phyloP scores from a whole-genome alignment of 1,140 invertebrate species.

The Drosophila neocordata region DNA sequence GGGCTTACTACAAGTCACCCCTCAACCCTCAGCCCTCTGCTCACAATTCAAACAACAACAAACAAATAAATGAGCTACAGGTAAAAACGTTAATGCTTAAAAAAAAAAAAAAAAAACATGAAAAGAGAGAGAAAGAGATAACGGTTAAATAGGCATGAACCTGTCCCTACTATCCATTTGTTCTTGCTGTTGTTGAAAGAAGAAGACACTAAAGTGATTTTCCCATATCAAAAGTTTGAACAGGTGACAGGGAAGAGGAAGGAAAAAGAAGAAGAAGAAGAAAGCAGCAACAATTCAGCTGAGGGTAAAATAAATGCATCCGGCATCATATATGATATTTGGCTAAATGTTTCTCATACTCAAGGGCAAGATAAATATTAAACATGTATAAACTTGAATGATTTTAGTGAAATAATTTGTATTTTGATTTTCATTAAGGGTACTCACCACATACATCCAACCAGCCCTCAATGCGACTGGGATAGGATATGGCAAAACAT shows the following conservation, averaged over 20 bases:
- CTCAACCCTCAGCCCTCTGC: background rate
- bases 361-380: too few relatives aligned
- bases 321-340: constrained; percentile 12
- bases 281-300: background rate
- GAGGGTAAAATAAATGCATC: constrained; percentile 4
- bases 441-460: constrained; percentile 88
- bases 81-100: constrained; percentile 60
- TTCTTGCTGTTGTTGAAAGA: background rate
- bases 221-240: constrained; percentile 58
- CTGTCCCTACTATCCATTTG: background rate
- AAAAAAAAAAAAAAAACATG: constrained; percentile 27
- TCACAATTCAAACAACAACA: constrained; percentile 42
- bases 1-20: background rate
- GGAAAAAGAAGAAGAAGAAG: background rate
- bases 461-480: constrained; percentile 89
- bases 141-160: constrained; percentile 38
- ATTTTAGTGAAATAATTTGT: too few relatives aligned
- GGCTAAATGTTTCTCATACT: too few relatives aligned
- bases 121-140: constrained; percentile 23
- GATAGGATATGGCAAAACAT: constrained; percentile 84
- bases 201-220: constrained; percentile 19
- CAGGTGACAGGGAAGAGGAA: constrained; percentile 45
- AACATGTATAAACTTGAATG: too few relatives aligned
- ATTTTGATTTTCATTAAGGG: too few relatives aligned
- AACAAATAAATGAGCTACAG: constrained; percentile 55